Evolutionary conservation across 2,113 vertebrate genomes (phyloP), one percentile per base, ranked within the genome.

Genomic region (Misgurnus anguillicaudatus): DNA sequence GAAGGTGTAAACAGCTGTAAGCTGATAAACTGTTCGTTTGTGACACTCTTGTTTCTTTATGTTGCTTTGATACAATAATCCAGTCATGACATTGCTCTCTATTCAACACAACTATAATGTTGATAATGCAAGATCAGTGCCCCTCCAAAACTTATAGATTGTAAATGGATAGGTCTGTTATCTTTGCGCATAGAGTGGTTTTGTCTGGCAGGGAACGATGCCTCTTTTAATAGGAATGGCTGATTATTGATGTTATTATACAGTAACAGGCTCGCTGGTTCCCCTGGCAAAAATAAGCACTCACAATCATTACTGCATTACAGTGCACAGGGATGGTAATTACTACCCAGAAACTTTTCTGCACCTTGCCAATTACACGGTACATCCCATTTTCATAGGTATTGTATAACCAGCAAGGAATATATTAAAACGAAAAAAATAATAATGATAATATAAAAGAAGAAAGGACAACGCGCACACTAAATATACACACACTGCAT

Each of bases 71-170:
- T 84, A 39, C 86, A 79, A 88, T 87, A 81, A 78, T 70, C 77
- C n/a, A 64, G 73, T 80, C 77, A 65, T 62, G 74, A 83, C 83
- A 79, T 73, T 48, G 5, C 60, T 83, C 82, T 86, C 87, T 55
- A 87, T 89, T 82, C n/a, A n/a, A n/a, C 57, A 36, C 38, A 16
- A 16, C 68, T 61, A 57, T 51, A 71, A 51, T 11, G 10, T 42
- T 63, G 31, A n/a, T n/a, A n/a, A 11, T n/a, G 17, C 24, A 31
- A 31, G 24, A 31, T 31, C 24, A 31, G 3, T 31, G 24, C 24
- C 24, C 24, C 24, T 3, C 24, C 24, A 31, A 77, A 62, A 75
- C 72, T 74, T n/a, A 9, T 41, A n/a, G 64, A 71, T 68, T 11
- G 39, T 31, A 21, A 64, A 24, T 60, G 41, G 69, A 79, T 47